These are phyloP conservation scores for Plecturocebus donacophilus DNA, from an alignment of 2,113 vertebrate genomes.

Conservation along the genomic window DNA sequence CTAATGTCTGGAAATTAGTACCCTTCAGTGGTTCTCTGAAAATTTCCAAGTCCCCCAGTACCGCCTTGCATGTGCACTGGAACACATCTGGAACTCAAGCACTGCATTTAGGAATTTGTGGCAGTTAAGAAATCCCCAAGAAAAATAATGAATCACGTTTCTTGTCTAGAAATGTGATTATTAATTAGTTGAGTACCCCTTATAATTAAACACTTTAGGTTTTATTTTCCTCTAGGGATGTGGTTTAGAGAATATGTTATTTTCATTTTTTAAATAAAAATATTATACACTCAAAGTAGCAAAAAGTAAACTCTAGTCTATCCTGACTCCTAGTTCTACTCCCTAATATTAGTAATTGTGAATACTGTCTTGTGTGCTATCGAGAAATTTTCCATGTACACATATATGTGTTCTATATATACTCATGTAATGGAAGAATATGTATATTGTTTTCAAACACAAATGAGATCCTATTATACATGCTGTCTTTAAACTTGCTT, in stretches of 20 bases:
- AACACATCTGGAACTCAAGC: background rate
- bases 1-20: background rate
- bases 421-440: background rate
- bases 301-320: background rate
- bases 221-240: background rate
- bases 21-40: background rate
- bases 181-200: conserved; percentile 16
- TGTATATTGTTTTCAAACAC: background rate
- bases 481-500: background rate
- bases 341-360: background rate
- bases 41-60: background rate
- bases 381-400: background rate
- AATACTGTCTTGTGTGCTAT: background rate
- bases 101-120: background rate
- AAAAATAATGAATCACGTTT: conserved; percentile 2
- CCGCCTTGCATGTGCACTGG: background rate
- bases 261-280: background rate
- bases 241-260: background rate
- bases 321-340: background rate
- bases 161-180: conserved; percentile 9
- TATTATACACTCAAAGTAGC: background rate
- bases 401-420: background rate
- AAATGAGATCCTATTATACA: background rate
- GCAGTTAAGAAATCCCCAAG: background rate
- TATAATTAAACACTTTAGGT: background rate